A percentile compares a stretch with the other conserved stretches of the same genome.
These are phyloP conservation scores for Agriotes lineatus DNA, from an alignment of 2,888 invertebrate species.

Conservation along the genomic window DNA sequence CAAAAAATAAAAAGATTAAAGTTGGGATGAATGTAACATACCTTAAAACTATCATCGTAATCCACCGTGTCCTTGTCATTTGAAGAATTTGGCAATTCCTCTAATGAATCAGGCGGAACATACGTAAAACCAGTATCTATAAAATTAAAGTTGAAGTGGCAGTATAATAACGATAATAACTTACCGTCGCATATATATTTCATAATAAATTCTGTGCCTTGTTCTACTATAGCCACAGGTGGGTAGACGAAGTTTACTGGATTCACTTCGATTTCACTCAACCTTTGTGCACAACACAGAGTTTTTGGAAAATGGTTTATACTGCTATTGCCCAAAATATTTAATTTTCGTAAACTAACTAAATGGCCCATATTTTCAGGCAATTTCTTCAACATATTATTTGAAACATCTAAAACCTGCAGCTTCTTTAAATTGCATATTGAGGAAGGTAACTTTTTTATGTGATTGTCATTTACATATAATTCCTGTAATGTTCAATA, in stretches of 20 bases:
- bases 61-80: conserved; percentile 42
- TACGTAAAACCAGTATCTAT: conserved; percentile 68
- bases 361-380: conserved; percentile 76
- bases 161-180: neutral
- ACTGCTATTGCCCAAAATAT: conserved; percentile 72
- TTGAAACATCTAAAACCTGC: conserved; percentile 77
- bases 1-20: no score
- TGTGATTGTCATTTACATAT: conserved; percentile 78
- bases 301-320: conserved; percentile 74
- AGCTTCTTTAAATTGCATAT: conserved; percentile 75
- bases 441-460: conserved; percentile 77
- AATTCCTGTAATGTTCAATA: conserved; percentile 71
- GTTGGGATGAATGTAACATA: no score
- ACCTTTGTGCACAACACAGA: conserved; percentile 74
- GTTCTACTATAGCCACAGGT: conserved; percentile 70
- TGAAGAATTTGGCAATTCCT: conserved; percentile 58
- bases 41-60: conserved; percentile 60
- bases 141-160: conserved; percentile 59
- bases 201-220: conserved; percentile 76
- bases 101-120: conserved; percentile 63
- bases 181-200: conserved; percentile 72
- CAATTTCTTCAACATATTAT: conserved; percentile 76
- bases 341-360: conserved; percentile 72
- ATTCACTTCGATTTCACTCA: conserved; percentile 75
- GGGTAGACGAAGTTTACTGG: conserved; percentile 75